These are phyloP conservation scores for Eurosta solidaginis DNA, from an alignment of 1,140 invertebrate genomes.

Conservation along the genomic window DNA sequence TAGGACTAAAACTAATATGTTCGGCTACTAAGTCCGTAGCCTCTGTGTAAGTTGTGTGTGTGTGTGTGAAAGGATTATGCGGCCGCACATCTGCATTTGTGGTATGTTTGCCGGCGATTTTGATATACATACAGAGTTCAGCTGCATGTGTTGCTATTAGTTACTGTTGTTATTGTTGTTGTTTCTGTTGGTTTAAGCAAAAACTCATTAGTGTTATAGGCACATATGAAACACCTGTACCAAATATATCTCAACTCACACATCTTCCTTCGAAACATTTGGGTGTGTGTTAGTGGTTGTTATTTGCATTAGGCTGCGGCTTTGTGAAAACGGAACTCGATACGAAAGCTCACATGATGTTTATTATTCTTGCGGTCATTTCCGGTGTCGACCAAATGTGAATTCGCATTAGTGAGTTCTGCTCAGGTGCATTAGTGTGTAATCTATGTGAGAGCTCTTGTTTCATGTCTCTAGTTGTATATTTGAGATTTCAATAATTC, in stretches of 20 bases:
- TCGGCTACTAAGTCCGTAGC: neutral
- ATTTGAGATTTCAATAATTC: neutral
- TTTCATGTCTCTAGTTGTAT: neutral
- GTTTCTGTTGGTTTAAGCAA: neutral
- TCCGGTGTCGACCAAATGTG: neutral
- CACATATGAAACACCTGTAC: conserved; percentile 9
- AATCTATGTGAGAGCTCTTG: neutral
- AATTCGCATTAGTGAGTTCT: neutral
- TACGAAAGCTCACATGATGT: neutral
- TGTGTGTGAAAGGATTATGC: neutral
- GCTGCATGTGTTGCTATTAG: neutral
- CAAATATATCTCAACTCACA: neutral
- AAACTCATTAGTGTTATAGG: conserved; percentile 16
- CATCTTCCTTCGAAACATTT: neutral
- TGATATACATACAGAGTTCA: neutral
- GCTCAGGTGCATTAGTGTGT: neutral
- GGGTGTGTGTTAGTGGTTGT: neutral
- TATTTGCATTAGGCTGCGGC: conserved; percentile 1
- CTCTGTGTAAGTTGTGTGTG: neutral
- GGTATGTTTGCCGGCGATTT: conserved; percentile 6
- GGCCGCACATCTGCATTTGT: conserved; percentile 20
- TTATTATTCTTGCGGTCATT: neutral
- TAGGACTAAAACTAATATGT: neutral
- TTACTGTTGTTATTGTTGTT: neutral
- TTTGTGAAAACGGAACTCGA: neutral